Conservation (phyloP, 2,113 vertebrate species). For the Catharus bicknelli region DNA sequence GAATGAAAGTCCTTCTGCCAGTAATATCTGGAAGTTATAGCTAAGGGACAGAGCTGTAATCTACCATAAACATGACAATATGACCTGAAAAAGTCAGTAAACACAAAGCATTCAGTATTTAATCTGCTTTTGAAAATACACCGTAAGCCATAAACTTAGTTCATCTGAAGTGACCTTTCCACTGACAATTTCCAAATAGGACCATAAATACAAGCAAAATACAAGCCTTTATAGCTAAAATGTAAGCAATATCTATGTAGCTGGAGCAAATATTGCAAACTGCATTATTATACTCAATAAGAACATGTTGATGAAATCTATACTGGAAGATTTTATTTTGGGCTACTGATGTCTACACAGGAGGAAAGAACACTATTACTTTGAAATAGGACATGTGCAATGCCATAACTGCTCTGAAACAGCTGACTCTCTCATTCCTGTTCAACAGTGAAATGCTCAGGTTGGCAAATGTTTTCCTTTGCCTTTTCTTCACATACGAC, state of each 20-base stretch:
- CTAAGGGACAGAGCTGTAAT: not conserved
- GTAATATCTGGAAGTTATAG: not conserved
- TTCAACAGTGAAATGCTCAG: not conserved
- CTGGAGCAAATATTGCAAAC: not conserved
- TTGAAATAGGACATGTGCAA: rapidly evolving
- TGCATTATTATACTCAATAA: not conserved
- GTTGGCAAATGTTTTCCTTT: not conserved
- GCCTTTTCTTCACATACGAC: not conserved
- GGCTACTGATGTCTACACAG: not conserved
- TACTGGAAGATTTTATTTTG: not conserved
- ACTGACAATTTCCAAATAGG: not conserved
- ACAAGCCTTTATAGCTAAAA: not conserved
- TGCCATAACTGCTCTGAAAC: not conserved
- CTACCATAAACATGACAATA: not conserved
- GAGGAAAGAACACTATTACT: not conserved
- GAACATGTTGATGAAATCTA: not conserved
- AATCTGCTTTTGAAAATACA: not conserved
- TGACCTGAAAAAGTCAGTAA: not conserved
- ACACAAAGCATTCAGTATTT: not conserved
- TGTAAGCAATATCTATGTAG: not conserved
- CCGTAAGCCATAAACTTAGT: not conserved
- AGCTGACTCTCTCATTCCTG: not conserved
- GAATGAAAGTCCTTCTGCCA: not conserved
- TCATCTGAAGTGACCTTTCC: not conserved
- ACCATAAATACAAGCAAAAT: not conserved